Percentiles rank a stretch among this genome's conserved stretches.
Conservation (phyloP, 2,113 vertebrate genomes). For the Tenrec ecaudatus region DNA sequence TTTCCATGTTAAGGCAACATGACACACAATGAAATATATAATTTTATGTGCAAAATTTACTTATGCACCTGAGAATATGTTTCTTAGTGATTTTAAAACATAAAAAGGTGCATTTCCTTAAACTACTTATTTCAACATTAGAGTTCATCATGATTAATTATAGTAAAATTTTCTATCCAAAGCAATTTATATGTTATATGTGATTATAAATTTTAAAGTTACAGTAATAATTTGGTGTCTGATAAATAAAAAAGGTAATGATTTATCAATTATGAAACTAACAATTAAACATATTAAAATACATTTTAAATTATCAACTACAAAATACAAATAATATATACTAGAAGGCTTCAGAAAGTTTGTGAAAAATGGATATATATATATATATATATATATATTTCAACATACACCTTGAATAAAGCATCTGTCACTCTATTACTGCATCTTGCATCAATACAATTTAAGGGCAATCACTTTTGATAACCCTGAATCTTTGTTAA, state of each 20-base stretch:
- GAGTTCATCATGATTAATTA: not conserved
- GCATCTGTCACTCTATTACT: not conserved
- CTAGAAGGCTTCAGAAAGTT: no score
- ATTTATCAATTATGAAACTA: not conserved
- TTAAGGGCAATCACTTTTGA: conserved; percentile 70
- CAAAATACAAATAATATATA: no score
- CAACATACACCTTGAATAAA: not conserved
- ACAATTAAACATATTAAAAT: not conserved
- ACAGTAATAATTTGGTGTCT: not conserved
- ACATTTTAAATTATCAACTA: not conserved
- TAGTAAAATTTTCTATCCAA: not conserved
- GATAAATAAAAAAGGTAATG: not conserved
- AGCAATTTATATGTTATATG: not conserved
- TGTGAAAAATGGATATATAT: not conserved
- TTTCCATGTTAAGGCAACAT: not conserved
- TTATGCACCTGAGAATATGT: not conserved
- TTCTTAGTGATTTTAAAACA: not conserved
- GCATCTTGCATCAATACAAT: conserved; percentile 41
- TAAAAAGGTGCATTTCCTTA: not conserved
- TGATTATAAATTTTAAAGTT: not conserved
- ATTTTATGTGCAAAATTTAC: not conserved
- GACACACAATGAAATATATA: not conserved
- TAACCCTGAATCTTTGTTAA: conserved; percentile 79
- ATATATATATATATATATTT: not conserved
- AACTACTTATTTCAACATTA: not conserved